These are phyloP conservation scores for Saccopteryx bilineata DNA, from an alignment of 2,113 vertebrate species.

Conservation along the genomic window DNA sequence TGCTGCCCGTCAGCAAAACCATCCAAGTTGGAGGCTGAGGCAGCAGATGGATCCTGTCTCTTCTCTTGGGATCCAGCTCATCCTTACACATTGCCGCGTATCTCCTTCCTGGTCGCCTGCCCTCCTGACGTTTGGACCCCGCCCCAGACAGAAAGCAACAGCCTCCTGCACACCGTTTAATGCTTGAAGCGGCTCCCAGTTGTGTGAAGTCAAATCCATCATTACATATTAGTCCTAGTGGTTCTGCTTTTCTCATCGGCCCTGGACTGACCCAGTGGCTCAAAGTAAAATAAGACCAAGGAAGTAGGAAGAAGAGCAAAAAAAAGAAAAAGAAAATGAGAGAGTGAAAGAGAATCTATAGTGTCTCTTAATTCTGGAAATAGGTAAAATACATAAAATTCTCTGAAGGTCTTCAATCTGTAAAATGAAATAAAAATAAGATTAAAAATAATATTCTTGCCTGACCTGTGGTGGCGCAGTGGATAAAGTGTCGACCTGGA, in stretches of 20 bases:
- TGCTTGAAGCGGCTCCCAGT: neutral
- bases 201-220: neutral
- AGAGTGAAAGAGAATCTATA: neutral
- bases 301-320: neutral
- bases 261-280: neutral
- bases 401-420: neutral
- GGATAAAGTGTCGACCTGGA: too few relatives aligned
- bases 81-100: neutral
- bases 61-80: neutral
- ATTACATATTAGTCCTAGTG: neutral
- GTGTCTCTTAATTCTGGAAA: constrained; percentile 14
- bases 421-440: neutral
- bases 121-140: neutral
- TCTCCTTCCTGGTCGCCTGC: neutral
- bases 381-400: neutral
- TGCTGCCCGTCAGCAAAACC: neutral
- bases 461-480: too few relatives aligned
- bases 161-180: neutral
- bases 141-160: neutral
- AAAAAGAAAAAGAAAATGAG: neutral
- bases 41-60: neutral
- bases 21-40: neutral
- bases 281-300: neutral
- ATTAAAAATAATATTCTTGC: constrained; percentile 4
- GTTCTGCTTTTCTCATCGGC: neutral